A percentile compares a stretch with the other conserved stretches of the same genome.
Conservation (phyloP, 1,140 invertebrate species). For the Maniola jurtina region DNA sequence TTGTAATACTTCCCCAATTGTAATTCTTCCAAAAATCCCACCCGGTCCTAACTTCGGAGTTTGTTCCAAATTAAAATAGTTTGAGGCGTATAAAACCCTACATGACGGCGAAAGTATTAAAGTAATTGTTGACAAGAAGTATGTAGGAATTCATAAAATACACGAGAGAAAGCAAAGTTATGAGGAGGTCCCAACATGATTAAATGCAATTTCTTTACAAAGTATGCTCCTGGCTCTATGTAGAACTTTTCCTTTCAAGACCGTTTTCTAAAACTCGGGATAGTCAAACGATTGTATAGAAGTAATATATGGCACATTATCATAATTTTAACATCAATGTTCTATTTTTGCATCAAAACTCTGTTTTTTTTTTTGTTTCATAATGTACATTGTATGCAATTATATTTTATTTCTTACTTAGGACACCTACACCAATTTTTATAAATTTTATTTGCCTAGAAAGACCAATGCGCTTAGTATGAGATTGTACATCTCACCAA, state of each 20-base stretch:
- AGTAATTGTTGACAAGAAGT: slow-evolving; percentile 68
- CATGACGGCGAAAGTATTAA: slow-evolving; percentile 55
- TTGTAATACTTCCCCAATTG: background rate
- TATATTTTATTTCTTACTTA: too few species aligned
- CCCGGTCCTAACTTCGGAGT: slow-evolving; percentile 11
- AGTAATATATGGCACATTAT: slow-evolving; percentile 30
- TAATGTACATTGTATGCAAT: too few species aligned
- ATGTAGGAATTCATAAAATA: slow-evolving; percentile 70
- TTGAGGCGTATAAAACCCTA: slow-evolving; percentile 49
- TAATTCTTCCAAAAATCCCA: background rate
- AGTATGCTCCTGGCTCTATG: slow-evolving; percentile 62
- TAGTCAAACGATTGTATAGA: slow-evolving; percentile 42
- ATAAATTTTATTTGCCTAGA: too few species aligned
- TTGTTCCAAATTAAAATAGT: slow-evolving; percentile 49
- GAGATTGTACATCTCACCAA: too few species aligned
- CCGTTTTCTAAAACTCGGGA: slow-evolving; percentile 48
- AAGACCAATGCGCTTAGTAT: too few species aligned
- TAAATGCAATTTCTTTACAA: slow-evolving; percentile 72
- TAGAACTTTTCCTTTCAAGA: slow-evolving; percentile 64
- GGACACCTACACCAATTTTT: too few species aligned
- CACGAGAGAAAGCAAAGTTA: slow-evolving; percentile 60
- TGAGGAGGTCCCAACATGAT: slow-evolving; percentile 66
- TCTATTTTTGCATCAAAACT: background rate
- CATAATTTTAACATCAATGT: slow-evolving; percentile 8
- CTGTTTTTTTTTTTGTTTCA: too few species aligned